Conservation (phyloP, 2,888 invertebrate genomes). For the Leptopilina syphax region DNA sequence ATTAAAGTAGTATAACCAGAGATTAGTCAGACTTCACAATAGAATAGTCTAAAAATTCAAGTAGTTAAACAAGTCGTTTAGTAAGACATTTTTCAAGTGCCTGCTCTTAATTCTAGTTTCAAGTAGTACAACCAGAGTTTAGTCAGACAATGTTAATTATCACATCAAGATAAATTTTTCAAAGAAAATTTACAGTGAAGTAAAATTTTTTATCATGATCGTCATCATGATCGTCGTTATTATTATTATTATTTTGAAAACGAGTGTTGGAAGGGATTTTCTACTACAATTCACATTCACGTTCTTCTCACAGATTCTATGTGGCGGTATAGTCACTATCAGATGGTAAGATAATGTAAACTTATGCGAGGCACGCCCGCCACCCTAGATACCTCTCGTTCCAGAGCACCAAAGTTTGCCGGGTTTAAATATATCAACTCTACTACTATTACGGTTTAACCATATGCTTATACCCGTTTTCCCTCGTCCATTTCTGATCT, state of each 20-base stretch:
- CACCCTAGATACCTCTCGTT: constrained; percentile 61
- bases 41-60: too few relatives aligned
- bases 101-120: too few relatives aligned
- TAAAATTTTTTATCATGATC: background rate
- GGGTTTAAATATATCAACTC: constrained; percentile 75
- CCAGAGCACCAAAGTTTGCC: constrained; percentile 72
- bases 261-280: constrained; percentile 36
- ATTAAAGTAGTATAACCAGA: too few relatives aligned
- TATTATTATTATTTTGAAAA: background rate
- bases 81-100: too few relatives aligned
- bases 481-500: constrained; percentile 32
- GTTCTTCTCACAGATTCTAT: constrained; percentile 43
- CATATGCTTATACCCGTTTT: constrained; percentile 68
- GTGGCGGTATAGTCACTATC: constrained; percentile 66
- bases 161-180: too few relatives aligned
- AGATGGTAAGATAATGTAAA: constrained; percentile 76
- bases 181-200: too few relatives aligned
- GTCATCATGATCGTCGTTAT: background rate
- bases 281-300: constrained; percentile 40
- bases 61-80: too few relatives aligned
- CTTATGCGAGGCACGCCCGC: constrained; percentile 76
- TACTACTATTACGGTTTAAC: constrained; percentile 73
- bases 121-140: too few relatives aligned
- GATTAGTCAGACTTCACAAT: too few relatives aligned
- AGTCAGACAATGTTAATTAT: too few relatives aligned